These are phyloP conservation scores for Andricus grossulariae DNA, from an alignment of 1,140 invertebrate genomes.

Conservation along the genomic window DNA sequence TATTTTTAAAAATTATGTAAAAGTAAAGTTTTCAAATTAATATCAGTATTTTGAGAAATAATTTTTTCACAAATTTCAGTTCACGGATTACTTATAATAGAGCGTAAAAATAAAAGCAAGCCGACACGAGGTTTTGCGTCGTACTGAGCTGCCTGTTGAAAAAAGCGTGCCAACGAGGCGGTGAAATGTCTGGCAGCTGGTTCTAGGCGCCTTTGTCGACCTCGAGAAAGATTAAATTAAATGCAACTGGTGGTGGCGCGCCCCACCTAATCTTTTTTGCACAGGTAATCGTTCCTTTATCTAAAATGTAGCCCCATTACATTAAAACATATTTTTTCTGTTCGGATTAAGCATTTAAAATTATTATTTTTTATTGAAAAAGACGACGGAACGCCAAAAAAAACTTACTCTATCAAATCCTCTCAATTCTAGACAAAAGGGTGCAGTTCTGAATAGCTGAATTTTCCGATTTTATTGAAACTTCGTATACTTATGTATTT, in stretches of 20 bases:
- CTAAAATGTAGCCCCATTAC: not conserved
- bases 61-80: not conserved
- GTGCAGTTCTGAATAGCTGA: too few species aligned
- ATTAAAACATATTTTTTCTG: too few species aligned
- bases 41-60: slow-evolving; percentile 2
- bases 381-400: too few species aligned
- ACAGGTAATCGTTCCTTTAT: slow-evolving; percentile 10
- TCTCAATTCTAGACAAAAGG: too few species aligned
- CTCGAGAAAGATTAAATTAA: slow-evolving; percentile 36
- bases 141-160: slow-evolving; percentile 46
- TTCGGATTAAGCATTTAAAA: too few species aligned
- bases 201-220: slow-evolving; percentile 49
- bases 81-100: not conserved
- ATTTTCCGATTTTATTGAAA: too few species aligned
- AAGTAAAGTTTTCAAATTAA: too few species aligned
- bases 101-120: not conserved
- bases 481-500: too few species aligned
- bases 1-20: too few species aligned
- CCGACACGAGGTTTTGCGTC: slow-evolving; percentile 45
- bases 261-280: slow-evolving; percentile 39
- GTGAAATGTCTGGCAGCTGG: slow-evolving; percentile 12
- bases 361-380: too few species aligned
- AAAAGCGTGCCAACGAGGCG: slow-evolving; percentile 35
- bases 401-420: too few species aligned
- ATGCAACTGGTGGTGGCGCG: slow-evolving; percentile 38